These are phyloP conservation scores for Isichthys henryi DNA, from an alignment of 2,113 vertebrate genomes.

Conservation along the genomic window DNA sequence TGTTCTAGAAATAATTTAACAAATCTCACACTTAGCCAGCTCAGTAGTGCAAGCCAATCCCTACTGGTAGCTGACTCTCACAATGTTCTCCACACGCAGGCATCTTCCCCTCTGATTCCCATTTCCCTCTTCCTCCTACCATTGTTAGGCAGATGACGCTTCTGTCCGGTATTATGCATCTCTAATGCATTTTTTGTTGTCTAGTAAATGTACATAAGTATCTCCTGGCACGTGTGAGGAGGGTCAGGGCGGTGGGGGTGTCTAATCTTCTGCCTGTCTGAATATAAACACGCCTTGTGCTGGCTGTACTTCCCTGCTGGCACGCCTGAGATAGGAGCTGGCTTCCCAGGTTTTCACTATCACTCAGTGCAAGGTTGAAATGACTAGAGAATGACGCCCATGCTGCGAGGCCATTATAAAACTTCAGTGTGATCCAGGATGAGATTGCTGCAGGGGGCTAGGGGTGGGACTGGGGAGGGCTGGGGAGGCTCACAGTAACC, in stretches of 20 bases:
- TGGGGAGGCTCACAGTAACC: neutral
- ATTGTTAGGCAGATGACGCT: slow-evolving; percentile 13
- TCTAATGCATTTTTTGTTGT: slow-evolving; percentile 29
- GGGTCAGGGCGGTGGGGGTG: slow-evolving; percentile 38
- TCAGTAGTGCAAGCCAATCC: neutral
- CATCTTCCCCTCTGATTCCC: neutral
- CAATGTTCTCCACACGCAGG: neutral
- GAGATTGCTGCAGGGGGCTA: neutral
- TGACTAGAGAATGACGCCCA: slow-evolving; percentile 21
- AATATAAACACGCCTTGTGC: slow-evolving; percentile 57
- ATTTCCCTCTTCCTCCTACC: too few relatives aligned
- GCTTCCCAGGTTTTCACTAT: neutral
- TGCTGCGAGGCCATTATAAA: slow-evolving; percentile 31
- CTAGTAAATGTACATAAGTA: slow-evolving; percentile 47
- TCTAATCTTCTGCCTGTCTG: slow-evolving; percentile 71
- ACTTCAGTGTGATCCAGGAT: slow-evolving; percentile 16
- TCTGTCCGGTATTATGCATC: neutral
- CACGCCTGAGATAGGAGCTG: neutral
- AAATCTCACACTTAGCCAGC: neutral
- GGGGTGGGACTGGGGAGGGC: neutral
- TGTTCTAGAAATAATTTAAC: neutral
- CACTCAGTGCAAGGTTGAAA: neutral
- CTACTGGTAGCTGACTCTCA: neutral
- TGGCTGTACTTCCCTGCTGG: neutral
- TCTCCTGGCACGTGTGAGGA: slow-evolving; percentile 52